Evolutionary conservation across 2,888 invertebrate genomes (phyloP), one percentile per base, ranked within the genome.

Genomic region (Phalera bucephala): DNA sequence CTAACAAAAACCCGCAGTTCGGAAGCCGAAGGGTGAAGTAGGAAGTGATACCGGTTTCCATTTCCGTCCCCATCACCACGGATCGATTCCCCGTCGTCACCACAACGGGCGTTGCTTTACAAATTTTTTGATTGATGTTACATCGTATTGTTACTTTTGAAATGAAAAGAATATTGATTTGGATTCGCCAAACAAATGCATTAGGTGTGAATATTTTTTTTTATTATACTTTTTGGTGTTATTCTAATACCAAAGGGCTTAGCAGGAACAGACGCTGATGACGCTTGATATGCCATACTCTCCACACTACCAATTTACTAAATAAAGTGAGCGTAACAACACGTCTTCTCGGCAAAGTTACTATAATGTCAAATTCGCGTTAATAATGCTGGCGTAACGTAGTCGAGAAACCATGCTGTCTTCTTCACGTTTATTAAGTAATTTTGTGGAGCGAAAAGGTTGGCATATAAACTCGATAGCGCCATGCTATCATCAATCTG

Each of bases 31-130:
- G 81, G 85, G 80, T 70, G 75, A 56, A 54, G 41, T 72, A 75
- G 86, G 87, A 87, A 85, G 78, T 74, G 76, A 73, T 72, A 78
- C 83, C 72, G 80, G 83, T 81, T 80, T 58, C 72, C 72, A 76
- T 76, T 80, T 82, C 83, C 83, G 55, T 72, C 75, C 77, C 74
- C 67, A 69, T 14, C 61, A 65, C 52, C 62, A 59, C 59, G 63
- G 75, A 83, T 83, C 69, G 80, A 80, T 78, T 76, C 72, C 68
- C 69, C 64, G 67, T 64, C 72, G 79, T 75, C 78, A 77, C 78
- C 80, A 70, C 80, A 74, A 70, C 56, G 59, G 72, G 70, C 75
- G 72, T 64, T 64, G 68, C 67, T 72, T 70, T 72, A 60, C 62
- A 78, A 59, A 72, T 53, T 61, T 50, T 74, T 75, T 85, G 84